Conservation (phyloP, 2,888 invertebrate genomes). For the Exocentrus adspersus region DNA sequence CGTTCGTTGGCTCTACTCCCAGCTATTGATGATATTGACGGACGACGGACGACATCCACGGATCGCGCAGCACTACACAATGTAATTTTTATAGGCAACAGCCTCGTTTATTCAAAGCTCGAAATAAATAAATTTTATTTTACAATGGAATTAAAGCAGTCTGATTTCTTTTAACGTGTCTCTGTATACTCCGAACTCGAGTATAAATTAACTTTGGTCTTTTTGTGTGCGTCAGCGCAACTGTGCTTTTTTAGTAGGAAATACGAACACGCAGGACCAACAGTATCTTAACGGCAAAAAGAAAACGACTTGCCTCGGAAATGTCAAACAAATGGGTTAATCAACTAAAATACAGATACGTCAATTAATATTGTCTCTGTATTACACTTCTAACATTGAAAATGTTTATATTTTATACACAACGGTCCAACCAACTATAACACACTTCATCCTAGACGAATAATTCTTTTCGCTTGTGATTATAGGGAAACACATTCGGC, state of each 20-base stretch:
- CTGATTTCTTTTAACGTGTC: conserved; percentile 32
- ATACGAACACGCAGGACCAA: not conserved
- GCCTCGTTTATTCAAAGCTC: conserved; percentile 50
- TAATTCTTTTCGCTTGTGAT: too few species aligned
- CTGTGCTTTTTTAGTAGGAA: conserved; percentile 1
- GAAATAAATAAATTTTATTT: conserved; percentile 51
- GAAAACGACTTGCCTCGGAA: too few species aligned
- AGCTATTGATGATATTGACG: conserved; percentile 46
- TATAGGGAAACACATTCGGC: too few species aligned
- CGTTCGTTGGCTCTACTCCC: conserved; percentile 33
- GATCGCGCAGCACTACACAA: conserved; percentile 42
- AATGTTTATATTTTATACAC: too few species aligned
- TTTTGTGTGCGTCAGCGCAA: conserved; percentile 8
- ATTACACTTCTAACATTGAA: too few species aligned
- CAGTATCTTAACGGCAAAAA: too few species aligned
- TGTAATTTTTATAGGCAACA: conserved; percentile 49
- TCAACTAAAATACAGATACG: too few species aligned
- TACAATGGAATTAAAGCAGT: conserved; percentile 48
- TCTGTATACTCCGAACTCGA: conserved; percentile 10
- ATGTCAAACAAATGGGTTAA: too few species aligned
- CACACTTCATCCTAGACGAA: too few species aligned
- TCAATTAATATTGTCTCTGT: too few species aligned
- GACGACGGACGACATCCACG: conserved; percentile 35
- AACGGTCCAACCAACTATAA: too few species aligned
- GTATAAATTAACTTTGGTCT: conserved; percentile 16